Evolutionary conservation across 2,797 vertebrate genomes (phyloP), one percentile per base, ranked within the genome.

Genomic region (Crenuchus spilurus): DNA sequence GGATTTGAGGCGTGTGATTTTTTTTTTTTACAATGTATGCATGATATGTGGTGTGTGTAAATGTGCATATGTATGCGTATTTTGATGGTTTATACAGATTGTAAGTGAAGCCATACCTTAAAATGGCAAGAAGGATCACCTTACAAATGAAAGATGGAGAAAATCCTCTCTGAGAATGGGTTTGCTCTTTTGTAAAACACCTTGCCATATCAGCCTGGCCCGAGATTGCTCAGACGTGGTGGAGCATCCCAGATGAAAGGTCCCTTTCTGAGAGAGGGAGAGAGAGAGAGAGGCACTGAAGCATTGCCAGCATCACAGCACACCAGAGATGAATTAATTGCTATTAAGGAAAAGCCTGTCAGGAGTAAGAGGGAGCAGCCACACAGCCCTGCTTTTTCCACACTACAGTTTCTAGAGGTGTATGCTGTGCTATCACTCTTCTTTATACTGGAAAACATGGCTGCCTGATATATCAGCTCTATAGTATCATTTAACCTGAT

Each of bases 301-400:
- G 37, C 35, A 44, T 57, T 18, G 30, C 30, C 30, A 57, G 54
- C n/a, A 7, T 57, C 28, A 33, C 28, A 60, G 20, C 57, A 39
- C 57, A 39, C 57, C 55, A 37, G 57, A 60, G 55, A 58, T n/a
- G 35, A 35, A 24, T 18, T 60, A 39, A 60, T 39, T 5, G 35
- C 57, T 20, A 33, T 57, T 57, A 57, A 57, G 16, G 16, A 18
- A 57, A 57, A 57, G 30, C 16, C 54, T 57, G 54, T 57, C 54
- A 55, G 33, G 33, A 22, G 9, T 9, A 3, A 55, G 52, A n/a
- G 30, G 31, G 16, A 55, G 54, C 51, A 10, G 2, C 18, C 9
- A 60, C n/a, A 39, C 33, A 44, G 39, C 39, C 20, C 2, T 39
- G 35, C 35, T 18, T 26, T 30, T 28, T 57, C 16, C 16, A 11